Percentiles rank a stretch among this genome's conserved stretches.
Conservation (phyloP, 2,888 invertebrate species). For the Philereme vetulata region DNA sequence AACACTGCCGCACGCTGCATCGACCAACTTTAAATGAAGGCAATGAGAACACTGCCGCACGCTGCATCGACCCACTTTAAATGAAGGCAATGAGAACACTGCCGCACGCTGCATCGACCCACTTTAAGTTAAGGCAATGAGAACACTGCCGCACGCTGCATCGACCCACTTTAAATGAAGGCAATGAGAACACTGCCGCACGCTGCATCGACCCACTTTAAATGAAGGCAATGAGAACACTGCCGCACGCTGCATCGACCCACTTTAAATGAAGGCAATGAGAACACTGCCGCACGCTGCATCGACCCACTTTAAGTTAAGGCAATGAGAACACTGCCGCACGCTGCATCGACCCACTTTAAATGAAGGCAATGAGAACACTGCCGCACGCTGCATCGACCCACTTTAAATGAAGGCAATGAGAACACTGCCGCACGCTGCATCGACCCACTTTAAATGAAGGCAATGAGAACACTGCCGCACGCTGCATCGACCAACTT, state of each 20-base stretch:
- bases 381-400: constrained; percentile 54
- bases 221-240: constrained; percentile 61
- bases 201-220: constrained; percentile 64
- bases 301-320: constrained; percentile 67
- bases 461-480: constrained; percentile 59
- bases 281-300: constrained; percentile 52
- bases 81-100: constrained; percentile 60
- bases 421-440: constrained; percentile 52
- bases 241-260: constrained; percentile 55
- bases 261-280: constrained; percentile 71
- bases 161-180: constrained; percentile 66
- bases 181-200: constrained; percentile 57
- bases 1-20: constrained; percentile 52
- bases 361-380: constrained; percentile 64
- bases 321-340: constrained; percentile 58
- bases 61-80: constrained; percentile 65
- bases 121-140: constrained; percentile 70
- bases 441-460: constrained; percentile 67
- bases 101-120: constrained; percentile 57
- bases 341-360: constrained; percentile 63
- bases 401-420: constrained; percentile 70
- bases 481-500: constrained; percentile 61
- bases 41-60: constrained; percentile 56
- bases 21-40: constrained; percentile 67
- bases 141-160: constrained; percentile 53